Evolutionary conservation across 2,797 vertebrate genomes (phyloP), one percentile per base, ranked within the genome.

Genomic region (Micrastur ruficollis): DNA sequence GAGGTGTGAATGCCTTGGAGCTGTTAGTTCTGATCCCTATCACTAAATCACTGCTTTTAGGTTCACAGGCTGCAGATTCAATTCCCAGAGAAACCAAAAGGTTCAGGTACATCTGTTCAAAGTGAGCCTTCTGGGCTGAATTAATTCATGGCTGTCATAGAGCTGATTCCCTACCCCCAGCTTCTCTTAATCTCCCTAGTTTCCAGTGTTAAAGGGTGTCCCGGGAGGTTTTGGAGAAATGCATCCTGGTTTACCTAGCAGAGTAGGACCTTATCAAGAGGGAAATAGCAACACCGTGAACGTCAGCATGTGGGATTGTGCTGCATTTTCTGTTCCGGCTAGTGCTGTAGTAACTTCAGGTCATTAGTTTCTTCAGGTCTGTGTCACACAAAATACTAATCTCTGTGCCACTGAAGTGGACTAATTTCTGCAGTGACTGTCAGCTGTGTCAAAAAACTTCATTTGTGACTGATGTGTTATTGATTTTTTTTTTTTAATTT

Each of bases 281-380:
- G 29, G 22, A 86, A 32, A 14, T 5, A 22, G 16, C 31, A n/a
- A 15, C 42, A 20, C 8, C 10, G 44, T 14, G 34, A 25, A 21
- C n/a, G 34, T 59, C 40, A 36, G 38, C 15, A 21, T 0, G 1
- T 32, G 52, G 22, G 11, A 11, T 61, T 0, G 2, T 32, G 26
- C 58, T 0, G 1, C 1, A 2, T 32, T 61, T 65, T 53, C 72
- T 61, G 27, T 36, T n/a, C 42, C 73, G 6, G 0, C 27, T 50
- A 56, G 32, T 0, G 0, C 42, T 23, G 11, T 11, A 17, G 18
- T 21, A 63, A 58, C 4, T 44, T 44, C 17, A 44, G 44, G 18
- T 44, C 17, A 44, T 17, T 44, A 44, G 44, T 44, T 44, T 44
- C 44, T 44, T 44, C 36, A 44, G 52, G 6, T 71, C 65, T 67